Base-by-base conservation (phyloP, 2,113 vertebrate species). In the Microcebus lehilahytsara region DNA sequence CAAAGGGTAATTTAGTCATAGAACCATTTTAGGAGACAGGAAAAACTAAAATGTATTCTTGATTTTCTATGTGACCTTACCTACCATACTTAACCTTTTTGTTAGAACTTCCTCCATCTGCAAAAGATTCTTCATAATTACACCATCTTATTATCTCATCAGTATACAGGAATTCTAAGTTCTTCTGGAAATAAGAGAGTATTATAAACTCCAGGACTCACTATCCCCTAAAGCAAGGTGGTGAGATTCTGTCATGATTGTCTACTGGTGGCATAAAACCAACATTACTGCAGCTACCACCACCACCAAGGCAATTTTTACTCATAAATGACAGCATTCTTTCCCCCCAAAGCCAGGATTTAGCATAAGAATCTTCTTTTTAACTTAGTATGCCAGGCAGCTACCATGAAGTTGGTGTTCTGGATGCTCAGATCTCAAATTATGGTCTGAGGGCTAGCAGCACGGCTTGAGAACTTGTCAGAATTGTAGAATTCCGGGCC, bases 121-220 rank as follows among this genome's bases (percentile, higher is more conserved):
- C 58, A 98, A 96, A 94, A 91, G 64, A 96, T 89, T 97, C 78
- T 71, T 93, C 14, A 0, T 84, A 93, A 95, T 95, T 77, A 92
- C 23, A 27, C 30, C 49, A 88, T 46, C 30, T 49, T 89, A 94
- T 96, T 97, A 42, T 93, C 37, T 72, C 81, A 97, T 97, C 86
- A 79, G 37, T 94, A 95, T 95, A 91, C 83, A 97, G 89, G 56
- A 96, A 96, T 96, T 93, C 40, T 22, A 69, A 94, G 42, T 62
- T 91, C 25, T 75, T 94, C 37, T 74, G 56, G 66, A 96, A 95
- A 91, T 79, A n/a, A 83, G 78, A 77, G 49, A 89, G 66, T n/a
- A 19, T 4, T 16, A 5, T n/a, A 49, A 85, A 51, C 32, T 80
- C 34, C 11, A 60, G 27, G 49, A 92, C 13, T 94, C 40, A 37